These are phyloP conservation scores for Prochilodus magdalenae DNA, from an alignment of 2,113 vertebrate genomes.

Conservation along the genomic window DNA sequence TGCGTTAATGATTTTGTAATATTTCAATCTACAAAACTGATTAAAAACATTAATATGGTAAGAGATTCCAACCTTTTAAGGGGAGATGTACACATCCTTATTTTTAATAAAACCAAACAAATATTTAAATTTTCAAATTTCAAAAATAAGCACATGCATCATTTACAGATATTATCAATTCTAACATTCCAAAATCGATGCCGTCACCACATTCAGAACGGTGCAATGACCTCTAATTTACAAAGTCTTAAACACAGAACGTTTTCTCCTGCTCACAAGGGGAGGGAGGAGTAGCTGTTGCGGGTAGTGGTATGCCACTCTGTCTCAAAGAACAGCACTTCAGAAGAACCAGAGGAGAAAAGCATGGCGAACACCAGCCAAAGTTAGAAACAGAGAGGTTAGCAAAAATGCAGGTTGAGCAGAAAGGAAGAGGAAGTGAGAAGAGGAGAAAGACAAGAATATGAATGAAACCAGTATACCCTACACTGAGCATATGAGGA, in stretches of 20 bases:
- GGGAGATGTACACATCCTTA: too few species aligned
- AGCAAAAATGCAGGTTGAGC: constrained; percentile 19
- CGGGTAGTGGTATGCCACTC: not conserved
- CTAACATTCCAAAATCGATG: not conserved
- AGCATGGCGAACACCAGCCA: not conserved
- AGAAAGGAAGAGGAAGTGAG: not conserved
- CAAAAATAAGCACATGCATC: too few species aligned
- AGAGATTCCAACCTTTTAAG: too few species aligned
- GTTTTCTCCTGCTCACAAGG: not conserved
- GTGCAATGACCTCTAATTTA: not conserved
- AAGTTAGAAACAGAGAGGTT: not conserved
- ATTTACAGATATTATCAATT: too few species aligned
- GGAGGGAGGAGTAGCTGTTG: not conserved
- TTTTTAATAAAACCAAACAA: too few species aligned
- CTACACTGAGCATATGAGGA: not conserved
- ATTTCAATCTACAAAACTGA: too few species aligned
- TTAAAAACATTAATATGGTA: too few species aligned
- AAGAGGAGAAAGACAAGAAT: not conserved
- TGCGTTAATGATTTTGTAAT: too few species aligned
- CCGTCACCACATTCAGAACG: not conserved
- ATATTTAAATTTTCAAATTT: too few species aligned
- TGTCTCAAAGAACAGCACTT: not conserved
- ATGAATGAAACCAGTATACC: not conserved
- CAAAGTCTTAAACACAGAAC: not conserved
- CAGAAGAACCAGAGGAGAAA: not conserved